A percentile compares a stretch with the other conserved stretches of the same genome.
These are phyloP conservation scores for Cettia cetti DNA, from an alignment of 2,113 vertebrate species.

Conservation along the genomic window DNA sequence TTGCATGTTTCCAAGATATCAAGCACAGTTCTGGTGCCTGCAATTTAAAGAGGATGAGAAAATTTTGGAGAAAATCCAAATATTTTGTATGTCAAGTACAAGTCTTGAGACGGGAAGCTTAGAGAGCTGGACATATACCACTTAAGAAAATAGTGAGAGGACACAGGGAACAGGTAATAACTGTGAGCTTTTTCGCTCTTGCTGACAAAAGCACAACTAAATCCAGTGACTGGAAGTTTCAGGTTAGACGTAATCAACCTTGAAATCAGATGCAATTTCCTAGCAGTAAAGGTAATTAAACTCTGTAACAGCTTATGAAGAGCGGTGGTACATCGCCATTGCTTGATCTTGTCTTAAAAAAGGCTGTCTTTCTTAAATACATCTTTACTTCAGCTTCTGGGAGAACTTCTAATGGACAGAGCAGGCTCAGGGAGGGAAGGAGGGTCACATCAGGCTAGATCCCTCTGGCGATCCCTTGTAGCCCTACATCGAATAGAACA, in stretches of 20 bases:
- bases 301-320: not conserved
- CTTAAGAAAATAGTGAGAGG: not conserved
- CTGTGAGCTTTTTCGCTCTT: not conserved
- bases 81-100: not conserved
- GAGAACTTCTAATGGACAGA: not conserved
- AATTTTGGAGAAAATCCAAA: conserved; percentile 6
- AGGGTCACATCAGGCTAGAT: not conserved
- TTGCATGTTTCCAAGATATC: not conserved
- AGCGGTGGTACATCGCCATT: not conserved
- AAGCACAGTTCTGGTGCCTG: not conserved
- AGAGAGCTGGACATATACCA: not conserved
- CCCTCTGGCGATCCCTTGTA: not conserved
- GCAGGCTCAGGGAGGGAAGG: not conserved
- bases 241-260: conserved; percentile 42
- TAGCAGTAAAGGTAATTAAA: conserved; percentile 48
- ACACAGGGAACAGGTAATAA: not conserved
- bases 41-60: not conserved
- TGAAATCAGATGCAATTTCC: conserved; percentile 47
- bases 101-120: not conserved
- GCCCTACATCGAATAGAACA: not conserved
- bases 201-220: conserved; percentile 44
- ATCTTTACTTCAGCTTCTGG: not conserved
- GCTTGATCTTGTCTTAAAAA: not conserved
- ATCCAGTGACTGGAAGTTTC: conserved; percentile 53
- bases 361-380: not conserved